phyloP scores from a whole-genome alignment of 2,797 vertebrate genomes.

The Cephalopachus bancanus region DNA sequence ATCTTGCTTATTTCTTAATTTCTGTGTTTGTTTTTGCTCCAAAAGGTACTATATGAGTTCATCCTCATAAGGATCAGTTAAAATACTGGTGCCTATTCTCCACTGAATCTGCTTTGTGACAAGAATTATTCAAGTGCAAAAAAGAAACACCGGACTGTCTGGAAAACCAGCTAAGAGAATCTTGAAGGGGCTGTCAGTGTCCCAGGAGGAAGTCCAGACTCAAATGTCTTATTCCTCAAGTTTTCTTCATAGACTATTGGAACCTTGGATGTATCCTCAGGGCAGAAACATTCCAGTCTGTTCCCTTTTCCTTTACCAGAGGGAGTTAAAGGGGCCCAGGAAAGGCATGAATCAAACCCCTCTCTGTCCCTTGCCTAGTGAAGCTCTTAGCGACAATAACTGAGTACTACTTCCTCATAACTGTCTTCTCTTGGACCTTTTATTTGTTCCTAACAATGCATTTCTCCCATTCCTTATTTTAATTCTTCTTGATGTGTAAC shows the following conservation, averaged over 20 bases:
- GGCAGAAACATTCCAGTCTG: neutral
- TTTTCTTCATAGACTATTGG: neutral
- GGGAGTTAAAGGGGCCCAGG: neutral
- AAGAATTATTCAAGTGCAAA: neutral
- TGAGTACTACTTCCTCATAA: neutral
- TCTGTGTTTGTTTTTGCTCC: neutral
- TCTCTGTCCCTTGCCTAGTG: neutral
- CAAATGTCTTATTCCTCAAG: neutral
- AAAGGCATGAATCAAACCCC: neutral
- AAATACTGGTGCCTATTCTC: neutral
- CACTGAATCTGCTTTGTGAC: neutral
- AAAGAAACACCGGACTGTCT: neutral
- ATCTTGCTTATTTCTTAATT: neutral
- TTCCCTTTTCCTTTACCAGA: neutral
- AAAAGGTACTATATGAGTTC: neutral
- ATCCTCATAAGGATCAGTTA: neutral
- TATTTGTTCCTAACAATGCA: neutral
- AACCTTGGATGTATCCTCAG: neutral
- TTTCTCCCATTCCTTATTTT: neutral
- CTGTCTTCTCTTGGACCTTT: conserved; percentile 19
- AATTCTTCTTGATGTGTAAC: neutral
- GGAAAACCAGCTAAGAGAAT: neutral
- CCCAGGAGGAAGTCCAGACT: neutral
- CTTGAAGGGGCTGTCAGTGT: neutral
- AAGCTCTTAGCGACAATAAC: neutral